phyloP scores from a whole-genome alignment of 2,113 vertebrate species.

The Thalassoma bifasciatum region DNA sequence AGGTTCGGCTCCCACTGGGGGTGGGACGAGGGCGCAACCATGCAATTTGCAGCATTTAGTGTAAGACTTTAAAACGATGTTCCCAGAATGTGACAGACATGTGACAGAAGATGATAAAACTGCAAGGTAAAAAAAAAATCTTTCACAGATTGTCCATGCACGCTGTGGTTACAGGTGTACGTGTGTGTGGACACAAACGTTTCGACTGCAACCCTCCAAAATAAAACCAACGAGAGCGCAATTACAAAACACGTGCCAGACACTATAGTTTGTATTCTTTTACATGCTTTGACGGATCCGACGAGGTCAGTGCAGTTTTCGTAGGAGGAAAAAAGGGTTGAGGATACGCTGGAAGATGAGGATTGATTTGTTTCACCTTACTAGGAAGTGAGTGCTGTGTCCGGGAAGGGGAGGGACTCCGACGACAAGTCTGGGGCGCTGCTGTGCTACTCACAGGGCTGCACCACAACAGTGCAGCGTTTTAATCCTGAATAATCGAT shows the following conservation, averaged over 20 bases:
- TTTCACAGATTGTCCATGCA: background rate
- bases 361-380: slow-evolving; percentile 98
- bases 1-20: slow-evolving; percentile 30
- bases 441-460: slow-evolving; percentile 56
- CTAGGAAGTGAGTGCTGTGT: slow-evolving; percentile 91
- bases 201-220: background rate
- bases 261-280: background rate
- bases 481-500: slow-evolving; percentile 29
- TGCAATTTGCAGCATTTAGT: background rate
- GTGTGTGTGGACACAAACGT: slow-evolving; percentile 4
- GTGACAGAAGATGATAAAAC: slow-evolving; percentile 11
- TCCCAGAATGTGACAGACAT: slow-evolving; percentile 25
- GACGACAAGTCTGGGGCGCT: slow-evolving; percentile 62
- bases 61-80: background rate
- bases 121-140: background rate
- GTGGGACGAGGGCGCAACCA: slow-evolving; percentile 17
- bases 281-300: background rate
- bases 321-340: slow-evolving; percentile 22
- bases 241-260: background rate
- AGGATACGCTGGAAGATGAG: slow-evolving; percentile 79
- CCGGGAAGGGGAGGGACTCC: slow-evolving; percentile 97
- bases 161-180: slow-evolving; percentile 67
- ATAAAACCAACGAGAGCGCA: background rate
- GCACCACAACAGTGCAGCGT: slow-evolving; percentile 29
- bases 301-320: slow-evolving; percentile 2